Evolutionary conservation across 2,888 invertebrate genomes (phyloP).

Genomic region (Xestoiulus laeticollis): DNA sequence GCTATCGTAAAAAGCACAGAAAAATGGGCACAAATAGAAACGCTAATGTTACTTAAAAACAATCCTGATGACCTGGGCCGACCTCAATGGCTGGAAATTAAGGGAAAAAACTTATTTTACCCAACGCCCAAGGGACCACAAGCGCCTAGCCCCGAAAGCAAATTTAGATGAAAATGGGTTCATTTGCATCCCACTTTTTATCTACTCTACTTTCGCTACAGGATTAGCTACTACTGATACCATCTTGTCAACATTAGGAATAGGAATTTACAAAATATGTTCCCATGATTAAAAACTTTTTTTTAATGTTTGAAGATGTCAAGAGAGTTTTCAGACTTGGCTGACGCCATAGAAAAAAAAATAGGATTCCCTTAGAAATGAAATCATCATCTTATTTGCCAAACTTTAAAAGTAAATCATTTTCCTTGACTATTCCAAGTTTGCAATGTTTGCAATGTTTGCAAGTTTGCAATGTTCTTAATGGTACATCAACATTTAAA

Average conservation of each 20-base stretch:
- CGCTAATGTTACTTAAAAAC: background rate
- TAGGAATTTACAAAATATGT: background rate
- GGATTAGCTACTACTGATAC: background rate
- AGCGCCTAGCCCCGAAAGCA: background rate
- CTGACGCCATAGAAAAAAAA: no score
- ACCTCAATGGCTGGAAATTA: background rate
- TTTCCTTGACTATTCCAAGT: no score
- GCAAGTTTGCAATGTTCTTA: no score
- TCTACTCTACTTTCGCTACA: background rate
- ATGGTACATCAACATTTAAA: background rate
- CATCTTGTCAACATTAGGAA: background rate
- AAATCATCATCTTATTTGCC: no score
- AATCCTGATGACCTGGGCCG: background rate
- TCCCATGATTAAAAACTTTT: background rate
- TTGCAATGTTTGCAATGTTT: no score
- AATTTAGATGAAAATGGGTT: background rate
- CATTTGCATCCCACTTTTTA: background rate
- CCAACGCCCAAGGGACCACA: background rate
- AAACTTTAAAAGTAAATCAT: no score
- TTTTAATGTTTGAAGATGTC: no score
- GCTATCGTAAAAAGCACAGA: background rate
- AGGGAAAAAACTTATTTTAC: background rate
- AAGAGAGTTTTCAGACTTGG: no score
- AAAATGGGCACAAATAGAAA: background rate
- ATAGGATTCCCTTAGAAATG: no score